phyloP scores from a whole-genome alignment of 2,888 invertebrate genomes.

The Diploptera punctata region DNA sequence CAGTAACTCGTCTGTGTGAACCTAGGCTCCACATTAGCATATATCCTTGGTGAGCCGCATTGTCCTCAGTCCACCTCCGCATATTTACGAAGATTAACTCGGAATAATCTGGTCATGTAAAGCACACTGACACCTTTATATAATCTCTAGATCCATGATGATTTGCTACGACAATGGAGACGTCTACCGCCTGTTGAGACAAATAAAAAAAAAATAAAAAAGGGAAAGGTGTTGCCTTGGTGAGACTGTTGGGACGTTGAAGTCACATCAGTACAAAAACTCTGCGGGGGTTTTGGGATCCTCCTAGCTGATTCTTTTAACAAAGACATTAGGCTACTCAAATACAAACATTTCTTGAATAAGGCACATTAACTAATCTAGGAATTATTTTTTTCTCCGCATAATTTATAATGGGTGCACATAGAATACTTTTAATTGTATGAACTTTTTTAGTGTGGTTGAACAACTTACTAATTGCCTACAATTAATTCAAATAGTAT shows the following conservation, averaged over 20 bases:
- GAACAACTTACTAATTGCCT: too few species aligned
- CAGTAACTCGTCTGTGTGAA: too few species aligned
- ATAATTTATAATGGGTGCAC: too few species aligned
- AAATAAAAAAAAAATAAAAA: background rate
- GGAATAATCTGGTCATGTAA: background rate
- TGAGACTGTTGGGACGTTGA: background rate
- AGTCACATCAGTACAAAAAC: slow-evolving; percentile 17
- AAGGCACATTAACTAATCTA: too few species aligned
- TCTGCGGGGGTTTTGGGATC: slow-evolving; percentile 15
- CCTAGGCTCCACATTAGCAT: too few species aligned
- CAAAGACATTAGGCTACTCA: too few species aligned
- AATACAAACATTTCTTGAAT: too few species aligned
- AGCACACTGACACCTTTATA: background rate
- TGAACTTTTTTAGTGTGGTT: too few species aligned
- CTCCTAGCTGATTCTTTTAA: background rate
- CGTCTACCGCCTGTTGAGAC: background rate
- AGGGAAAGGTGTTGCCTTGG: background rate
- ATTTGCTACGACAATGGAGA: slow-evolving; percentile 15
- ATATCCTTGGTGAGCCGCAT: background rate
- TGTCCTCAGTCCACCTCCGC: background rate
- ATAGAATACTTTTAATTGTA: too few species aligned
- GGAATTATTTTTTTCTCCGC: too few species aligned
- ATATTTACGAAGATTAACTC: background rate
- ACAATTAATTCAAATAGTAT: too few species aligned
- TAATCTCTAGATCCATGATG: background rate